Base-by-base conservation (phyloP, 1,140 invertebrate genomes). In the Zaprionus lachaisei region DNA sequence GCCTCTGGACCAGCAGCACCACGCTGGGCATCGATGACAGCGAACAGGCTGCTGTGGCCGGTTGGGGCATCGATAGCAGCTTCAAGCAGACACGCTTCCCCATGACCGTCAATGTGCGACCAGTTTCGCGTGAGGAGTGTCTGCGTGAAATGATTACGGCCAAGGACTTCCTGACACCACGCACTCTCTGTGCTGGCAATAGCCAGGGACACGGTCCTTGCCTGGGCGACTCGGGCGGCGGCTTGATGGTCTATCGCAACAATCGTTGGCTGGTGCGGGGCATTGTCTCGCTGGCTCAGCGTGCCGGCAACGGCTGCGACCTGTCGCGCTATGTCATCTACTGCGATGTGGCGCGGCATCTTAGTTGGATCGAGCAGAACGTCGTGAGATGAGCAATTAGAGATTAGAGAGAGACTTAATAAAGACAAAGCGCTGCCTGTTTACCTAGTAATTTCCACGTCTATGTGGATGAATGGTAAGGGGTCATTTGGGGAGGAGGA, bases 171-270 rank as follows among this genome's bases (percentile, higher is more conserved):
- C 68, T 85, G 7, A 92, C 92, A 2, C 62, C 82, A 2, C 82
- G 81, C 51, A 92, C 91, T 2, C 62, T 92, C 7, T 92, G 92
- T 65, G 92, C 91, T 2, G 92, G 89, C 47, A 81, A 82, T 41
- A 72, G 74, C 5, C 61, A 84, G 41, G 89, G 79, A 2, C 81
- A 81, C 44, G 81, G 81, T 2, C 81, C 81, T 2, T 82, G 80
- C 51, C 76, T 81, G 24, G 92, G 92, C 11, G 92, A 92, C 56
- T 85, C 81, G 6, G 91, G 91, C 0, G 83, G 79, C 17, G 85
- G 80, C 4, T 63, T 92, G 28, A 83, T 92, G 63, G 54, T 92
- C 7, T 49, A 81, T 20, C 72, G 64, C 9, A 82, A 84, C 11
- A 63, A 60, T 2, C 79, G 69, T 12, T 92, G 91, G 91, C 54